phyloP scores from a whole-genome alignment of 2,113 vertebrate species.

The Thunnus maccoyii region DNA sequence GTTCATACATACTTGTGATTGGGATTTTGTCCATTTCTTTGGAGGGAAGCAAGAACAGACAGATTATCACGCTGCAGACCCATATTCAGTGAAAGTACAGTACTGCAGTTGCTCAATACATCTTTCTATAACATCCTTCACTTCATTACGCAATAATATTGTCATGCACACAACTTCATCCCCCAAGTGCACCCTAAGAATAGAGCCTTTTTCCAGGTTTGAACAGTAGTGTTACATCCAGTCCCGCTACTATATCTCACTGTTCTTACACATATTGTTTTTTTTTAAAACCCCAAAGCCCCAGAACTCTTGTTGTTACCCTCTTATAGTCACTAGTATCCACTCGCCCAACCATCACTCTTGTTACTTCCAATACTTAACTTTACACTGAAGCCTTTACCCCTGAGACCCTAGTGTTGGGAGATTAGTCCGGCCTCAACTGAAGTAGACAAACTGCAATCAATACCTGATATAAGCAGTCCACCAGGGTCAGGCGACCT shows the following conservation, averaged over 20 bases:
- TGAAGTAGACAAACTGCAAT: constrained; percentile 78
- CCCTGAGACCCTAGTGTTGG: constrained; percentile 65
- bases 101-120: constrained; percentile 16
- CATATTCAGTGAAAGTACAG: neutral
- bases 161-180: constrained; percentile 34
- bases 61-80: neutral
- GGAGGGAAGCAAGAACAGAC: constrained; percentile 1
- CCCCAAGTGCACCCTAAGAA: constrained; percentile 35
- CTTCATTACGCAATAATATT: constrained; percentile 41
- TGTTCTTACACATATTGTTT: constrained; percentile 41
- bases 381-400: constrained; percentile 67
- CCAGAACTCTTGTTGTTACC: constrained; percentile 35
- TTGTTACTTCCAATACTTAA: constrained; percentile 69
- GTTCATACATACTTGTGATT: constrained; percentile 11
- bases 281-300: constrained; percentile 43
- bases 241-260: constrained; percentile 9
- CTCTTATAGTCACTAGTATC: constrained; percentile 55
- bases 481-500: constrained; percentile 71
- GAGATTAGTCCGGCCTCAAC: constrained; percentile 73
- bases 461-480: constrained; percentile 80
- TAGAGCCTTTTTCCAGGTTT: constrained; percentile 26
- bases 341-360: constrained; percentile 51
- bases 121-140: constrained; percentile 21
- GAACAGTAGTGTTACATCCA: neutral
- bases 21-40: constrained; percentile 3